A percentile compares a stretch with the other conserved stretches of the same genome.
phyloP scores from a whole-genome alignment of 2,797 vertebrate genomes.

The Hoplostethus atlanticus region DNA sequence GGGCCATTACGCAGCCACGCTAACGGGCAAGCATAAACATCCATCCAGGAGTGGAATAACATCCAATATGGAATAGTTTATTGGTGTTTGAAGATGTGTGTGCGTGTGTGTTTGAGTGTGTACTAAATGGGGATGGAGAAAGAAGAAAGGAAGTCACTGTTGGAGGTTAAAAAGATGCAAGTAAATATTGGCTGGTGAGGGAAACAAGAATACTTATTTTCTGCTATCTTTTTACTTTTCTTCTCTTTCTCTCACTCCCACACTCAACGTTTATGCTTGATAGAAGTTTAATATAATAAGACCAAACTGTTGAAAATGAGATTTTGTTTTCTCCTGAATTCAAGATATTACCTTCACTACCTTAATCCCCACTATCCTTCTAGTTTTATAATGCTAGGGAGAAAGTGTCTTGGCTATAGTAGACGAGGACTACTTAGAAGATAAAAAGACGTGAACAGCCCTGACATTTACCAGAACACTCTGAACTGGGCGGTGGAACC shows the following conservation, averaged over 20 bases:
- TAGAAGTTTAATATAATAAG: not conserved
- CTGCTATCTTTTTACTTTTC: conserved; percentile 15
- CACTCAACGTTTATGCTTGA: not conserved
- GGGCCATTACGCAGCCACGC: not conserved
- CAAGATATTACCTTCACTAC: too few relatives aligned
- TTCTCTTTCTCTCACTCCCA: conserved; percentile 2
- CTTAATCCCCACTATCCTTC: too few relatives aligned
- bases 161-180: conserved; percentile 8
- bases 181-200: not conserved
- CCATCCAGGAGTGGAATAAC: conserved; percentile 2
- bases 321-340: too few relatives aligned
- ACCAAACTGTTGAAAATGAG: too few relatives aligned
- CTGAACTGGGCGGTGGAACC: conserved; percentile 4
- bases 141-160: not conserved
- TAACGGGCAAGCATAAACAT: conserved; percentile 22
- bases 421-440: too few relatives aligned
- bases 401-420: too few relatives aligned
- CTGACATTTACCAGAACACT: conserved; percentile 46
- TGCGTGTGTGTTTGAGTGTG: not conserved
- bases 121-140: not conserved
- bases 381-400: too few relatives aligned
- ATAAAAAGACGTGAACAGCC: not conserved
- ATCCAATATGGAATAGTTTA: conserved; percentile 26
- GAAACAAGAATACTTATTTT: conserved; percentile 17
- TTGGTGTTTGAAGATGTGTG: not conserved